These are phyloP conservation scores for Bufo gargarizans DNA, from an alignment of 2,113 vertebrate genomes.

Conservation along the genomic window DNA sequence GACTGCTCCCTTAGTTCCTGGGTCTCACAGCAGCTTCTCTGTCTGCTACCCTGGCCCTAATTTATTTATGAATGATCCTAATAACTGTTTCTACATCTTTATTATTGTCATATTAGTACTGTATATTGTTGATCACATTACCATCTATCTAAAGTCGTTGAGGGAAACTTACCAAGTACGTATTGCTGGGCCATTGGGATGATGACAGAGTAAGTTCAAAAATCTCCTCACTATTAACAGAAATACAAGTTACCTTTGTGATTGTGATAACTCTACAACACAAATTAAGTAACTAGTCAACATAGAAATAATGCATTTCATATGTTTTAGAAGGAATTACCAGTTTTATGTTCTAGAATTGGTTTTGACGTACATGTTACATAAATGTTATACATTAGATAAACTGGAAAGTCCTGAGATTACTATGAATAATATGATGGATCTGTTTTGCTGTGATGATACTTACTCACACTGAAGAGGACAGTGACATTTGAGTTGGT, in stretches of 20 bases:
- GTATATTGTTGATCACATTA: neutral
- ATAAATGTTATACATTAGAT: neutral
- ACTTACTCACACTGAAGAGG: conserved; percentile 59
- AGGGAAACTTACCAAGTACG: conserved; percentile 47
- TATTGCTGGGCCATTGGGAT: conserved; percentile 57
- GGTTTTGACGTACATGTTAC: neutral
- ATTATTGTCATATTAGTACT: neutral
- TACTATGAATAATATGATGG: neutral
- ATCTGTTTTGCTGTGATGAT: neutral
- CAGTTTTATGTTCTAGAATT: neutral
- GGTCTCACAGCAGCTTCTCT: neutral
- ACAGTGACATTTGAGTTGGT: conserved; percentile 58
- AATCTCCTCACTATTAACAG: conserved; percentile 52
- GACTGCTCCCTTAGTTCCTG: too few relatives aligned
- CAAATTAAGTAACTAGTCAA: neutral
- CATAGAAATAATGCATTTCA: neutral
- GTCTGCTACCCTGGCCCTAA: neutral
- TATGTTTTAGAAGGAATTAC: neutral
- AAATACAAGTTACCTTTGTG: neutral
- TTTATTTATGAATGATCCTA: neutral
- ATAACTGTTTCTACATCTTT: too few relatives aligned
- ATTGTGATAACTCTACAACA: neutral
- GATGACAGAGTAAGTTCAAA: conserved; percentile 58
- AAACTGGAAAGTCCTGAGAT: neutral
- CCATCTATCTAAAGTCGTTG: neutral